Evolutionary conservation across 2,888 invertebrate species (phyloP).

Genomic region (Junonia oenone): DNA sequence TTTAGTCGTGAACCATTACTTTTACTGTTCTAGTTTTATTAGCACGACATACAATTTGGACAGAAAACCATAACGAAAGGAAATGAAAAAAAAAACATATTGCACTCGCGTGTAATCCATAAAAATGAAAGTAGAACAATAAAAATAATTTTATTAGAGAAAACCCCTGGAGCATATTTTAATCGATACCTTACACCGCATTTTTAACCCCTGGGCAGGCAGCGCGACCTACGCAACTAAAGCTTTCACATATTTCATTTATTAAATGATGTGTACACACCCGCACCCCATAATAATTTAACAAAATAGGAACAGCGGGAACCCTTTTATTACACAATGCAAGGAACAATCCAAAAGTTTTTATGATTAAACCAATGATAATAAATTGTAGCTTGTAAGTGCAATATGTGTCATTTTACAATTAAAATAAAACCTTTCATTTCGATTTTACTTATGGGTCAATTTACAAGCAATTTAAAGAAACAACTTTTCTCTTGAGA

Average conservation of each 20-base stretch:
- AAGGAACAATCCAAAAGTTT: constrained; percentile 28
- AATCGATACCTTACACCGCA: constrained; percentile 33
- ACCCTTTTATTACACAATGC: constrained; percentile 41
- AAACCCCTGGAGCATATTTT: constrained; percentile 9
- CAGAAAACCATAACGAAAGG: neutral
- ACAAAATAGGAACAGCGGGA: constrained; percentile 44
- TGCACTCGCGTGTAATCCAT: no score
- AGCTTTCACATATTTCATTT: constrained; percentile 64
- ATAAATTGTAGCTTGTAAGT: constrained; percentile 16
- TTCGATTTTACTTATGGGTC: neutral
- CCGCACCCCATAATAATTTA: constrained; percentile 44
- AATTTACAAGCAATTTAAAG: neutral
- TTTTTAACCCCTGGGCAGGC: constrained; percentile 57
- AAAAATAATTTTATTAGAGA: neutral
- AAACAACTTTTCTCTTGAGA: no score
- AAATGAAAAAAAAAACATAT: neutral
- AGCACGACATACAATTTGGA: neutral
- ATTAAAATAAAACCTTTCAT: constrained; percentile 1
- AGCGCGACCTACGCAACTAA: constrained; percentile 39
- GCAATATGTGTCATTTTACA: constrained; percentile 10
- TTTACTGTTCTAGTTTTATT: neutral
- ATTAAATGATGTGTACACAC: constrained; percentile 54
- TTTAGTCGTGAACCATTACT: constrained; percentile 6
- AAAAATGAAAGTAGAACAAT: neutral
- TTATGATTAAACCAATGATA: constrained; percentile 23